Percentiles rank a stretch among this genome's conserved stretches.
phyloP scores from a whole-genome alignment of 2,797 vertebrate species.

The Geotrypetes seraphini region DNA sequence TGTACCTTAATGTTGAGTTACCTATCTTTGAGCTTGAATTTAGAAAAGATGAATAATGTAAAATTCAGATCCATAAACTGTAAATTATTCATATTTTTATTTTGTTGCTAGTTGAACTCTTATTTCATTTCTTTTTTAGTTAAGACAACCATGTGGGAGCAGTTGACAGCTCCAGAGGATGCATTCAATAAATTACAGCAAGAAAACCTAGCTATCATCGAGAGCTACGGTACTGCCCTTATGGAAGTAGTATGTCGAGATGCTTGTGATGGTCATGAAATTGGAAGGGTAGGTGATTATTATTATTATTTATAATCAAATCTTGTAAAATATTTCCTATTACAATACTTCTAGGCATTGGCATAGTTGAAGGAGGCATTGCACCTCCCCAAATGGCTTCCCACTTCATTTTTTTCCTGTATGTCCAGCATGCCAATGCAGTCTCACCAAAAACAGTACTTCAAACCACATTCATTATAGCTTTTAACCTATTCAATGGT shows the following conservation, averaged over 20 bases:
- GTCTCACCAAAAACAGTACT: no score
- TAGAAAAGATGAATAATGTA: background rate
- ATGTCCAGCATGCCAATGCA: no score
- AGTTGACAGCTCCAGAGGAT: conserved; percentile 91
- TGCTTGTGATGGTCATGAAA: conserved; percentile 92
- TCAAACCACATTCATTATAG: no score
- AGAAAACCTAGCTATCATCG: conserved; percentile 88
- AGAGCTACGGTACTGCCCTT: conserved; percentile 86
- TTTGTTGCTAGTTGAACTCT: background rate
- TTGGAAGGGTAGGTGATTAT: conserved; percentile 81
- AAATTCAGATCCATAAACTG: background rate
- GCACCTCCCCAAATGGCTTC: no score
- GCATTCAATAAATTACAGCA: conserved; percentile 88
- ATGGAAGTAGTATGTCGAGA: conserved; percentile 97
- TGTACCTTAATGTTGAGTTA: background rate
- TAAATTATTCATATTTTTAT: background rate
- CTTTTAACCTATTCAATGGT: no score
- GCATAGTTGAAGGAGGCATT: no score
- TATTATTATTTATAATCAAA: no score
- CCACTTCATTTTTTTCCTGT: no score
- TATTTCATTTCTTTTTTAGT: conserved; percentile 38
- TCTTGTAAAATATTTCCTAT: no score
- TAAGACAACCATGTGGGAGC: conserved; percentile 89
- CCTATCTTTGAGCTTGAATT: background rate
- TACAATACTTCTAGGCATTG: no score